Evolutionary conservation across 2,113 vertebrate species (phyloP).

Genomic region (Silurus meridionalis): DNA sequence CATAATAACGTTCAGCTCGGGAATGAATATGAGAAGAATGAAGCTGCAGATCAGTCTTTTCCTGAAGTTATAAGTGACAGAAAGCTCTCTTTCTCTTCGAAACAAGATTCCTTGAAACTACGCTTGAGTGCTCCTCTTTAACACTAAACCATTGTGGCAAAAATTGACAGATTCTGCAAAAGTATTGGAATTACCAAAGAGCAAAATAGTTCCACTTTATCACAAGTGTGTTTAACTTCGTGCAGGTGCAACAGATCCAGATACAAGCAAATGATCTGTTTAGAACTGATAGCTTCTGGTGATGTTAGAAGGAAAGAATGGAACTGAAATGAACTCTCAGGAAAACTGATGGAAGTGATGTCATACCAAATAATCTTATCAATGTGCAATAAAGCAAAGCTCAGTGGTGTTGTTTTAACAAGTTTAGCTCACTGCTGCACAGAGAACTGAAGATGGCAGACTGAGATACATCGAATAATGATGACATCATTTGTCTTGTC

Average conservation of each 20-base stretch:
- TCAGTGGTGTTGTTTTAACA: constrained; percentile 29
- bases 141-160: not conserved
- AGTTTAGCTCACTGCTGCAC: not conserved
- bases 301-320: not conserved
- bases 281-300: not conserved
- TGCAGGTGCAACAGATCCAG: not conserved
- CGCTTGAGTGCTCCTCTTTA: not conserved
- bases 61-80: constrained; percentile 20
- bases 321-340: not conserved
- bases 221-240: too few relatives aligned
- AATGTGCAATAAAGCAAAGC: constrained; percentile 57
- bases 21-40: constrained; percentile 27
- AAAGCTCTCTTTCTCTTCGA: not conserved
- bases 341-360: not conserved
- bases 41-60: constrained; percentile 35
- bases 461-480: constrained; percentile 25
- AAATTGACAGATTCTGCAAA: not conserved
- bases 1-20: constrained; percentile 41
- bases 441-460: not conserved
- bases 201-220: constrained; percentile 6
- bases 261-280: constrained; percentile 1
- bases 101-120: constrained; percentile 22
- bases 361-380: constrained; percentile 49
- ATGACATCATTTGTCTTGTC: constrained; percentile 26
- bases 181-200: constrained; percentile 61